Evolutionary conservation across 1,140 invertebrate species (phyloP).

Genomic region (Panagrolaimus sp.): DNA sequence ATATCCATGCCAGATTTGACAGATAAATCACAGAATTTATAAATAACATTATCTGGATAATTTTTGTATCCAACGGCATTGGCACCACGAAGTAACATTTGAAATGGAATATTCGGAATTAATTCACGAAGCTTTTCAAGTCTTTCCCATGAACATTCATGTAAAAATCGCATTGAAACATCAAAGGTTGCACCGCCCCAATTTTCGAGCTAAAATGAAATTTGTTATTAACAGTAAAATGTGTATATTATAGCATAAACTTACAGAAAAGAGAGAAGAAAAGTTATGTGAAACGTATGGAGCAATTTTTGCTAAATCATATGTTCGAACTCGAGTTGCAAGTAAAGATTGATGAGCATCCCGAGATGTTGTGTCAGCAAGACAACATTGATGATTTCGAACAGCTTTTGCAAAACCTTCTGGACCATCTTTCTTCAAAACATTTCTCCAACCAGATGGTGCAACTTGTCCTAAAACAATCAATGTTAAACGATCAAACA

Average conservation of each 20-base stretch:
- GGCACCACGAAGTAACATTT: slow-evolving; percentile 93
- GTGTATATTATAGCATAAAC: too few relatives aligned
- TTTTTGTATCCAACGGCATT: slow-evolving; percentile 98
- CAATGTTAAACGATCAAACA: slow-evolving; percentile 92
- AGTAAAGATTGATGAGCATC: slow-evolving; percentile 96
- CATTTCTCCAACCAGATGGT: slow-evolving; percentile 77
- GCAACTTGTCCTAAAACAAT: slow-evolving; percentile 73
- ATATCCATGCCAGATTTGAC: slow-evolving; percentile 95
- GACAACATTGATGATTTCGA: slow-evolving; percentile 75
- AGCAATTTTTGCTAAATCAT: slow-evolving; percentile 84
- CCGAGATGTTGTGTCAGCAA: slow-evolving; percentile 95
- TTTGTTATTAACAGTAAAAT: too few relatives aligned
- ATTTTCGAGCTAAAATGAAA: slow-evolving; percentile 82
- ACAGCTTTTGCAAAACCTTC: slow-evolving; percentile 91
- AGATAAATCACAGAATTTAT: slow-evolving; percentile 79
- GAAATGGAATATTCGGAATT: slow-evolving; percentile 98
- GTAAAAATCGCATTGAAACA: slow-evolving; percentile 87
- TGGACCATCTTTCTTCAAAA: slow-evolving; percentile 80
- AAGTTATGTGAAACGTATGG: slow-evolving; percentile 92
- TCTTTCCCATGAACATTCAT: slow-evolving; percentile 98
- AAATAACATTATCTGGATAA: slow-evolving; percentile 96
- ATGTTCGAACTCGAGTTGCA: slow-evolving; percentile 84
- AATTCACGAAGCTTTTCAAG: slow-evolving; percentile 79
- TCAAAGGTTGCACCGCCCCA: slow-evolving; percentile 99
- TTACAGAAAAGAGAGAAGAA: slow-evolving; percentile 79